phyloP scores from a whole-genome alignment of 2,888 invertebrate genomes.

The Strigamia transsilvanica region DNA sequence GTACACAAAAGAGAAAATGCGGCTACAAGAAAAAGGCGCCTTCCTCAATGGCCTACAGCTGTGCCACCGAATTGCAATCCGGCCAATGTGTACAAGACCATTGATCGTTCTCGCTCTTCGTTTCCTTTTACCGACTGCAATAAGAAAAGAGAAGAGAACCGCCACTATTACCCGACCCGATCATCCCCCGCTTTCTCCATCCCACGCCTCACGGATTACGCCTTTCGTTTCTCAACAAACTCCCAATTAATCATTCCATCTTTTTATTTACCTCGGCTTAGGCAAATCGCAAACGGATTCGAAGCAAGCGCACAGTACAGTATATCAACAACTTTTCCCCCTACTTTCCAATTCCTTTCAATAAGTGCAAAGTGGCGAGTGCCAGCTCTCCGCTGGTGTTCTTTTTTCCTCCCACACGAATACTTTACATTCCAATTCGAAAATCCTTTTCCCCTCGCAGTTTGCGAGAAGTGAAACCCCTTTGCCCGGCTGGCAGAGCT shows the following conservation, averaged over 20 bases:
- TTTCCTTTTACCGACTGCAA: slow-evolving; percentile 46
- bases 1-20: slow-evolving; percentile 7
- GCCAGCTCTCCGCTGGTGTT: slow-evolving; percentile 32
- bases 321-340: slow-evolving; percentile 38
- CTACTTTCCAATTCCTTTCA: slow-evolving; percentile 38
- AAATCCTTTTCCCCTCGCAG: slow-evolving; percentile 46
- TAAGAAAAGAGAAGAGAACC: not conserved
- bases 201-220: not conserved
- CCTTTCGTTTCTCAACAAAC: not conserved
- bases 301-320: too few species aligned
- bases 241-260: not conserved
- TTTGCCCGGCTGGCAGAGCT: not conserved
- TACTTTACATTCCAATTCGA: slow-evolving; percentile 49
- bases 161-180: slow-evolving; percentile 33
- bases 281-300: not conserved
- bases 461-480: slow-evolving; percentile 41
- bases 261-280: too few species aligned
- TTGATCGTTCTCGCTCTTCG: slow-evolving; percentile 34
- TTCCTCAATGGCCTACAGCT: slow-evolving; percentile 47
- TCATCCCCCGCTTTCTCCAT: slow-evolving; percentile 13
- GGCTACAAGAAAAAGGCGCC: slow-evolving; percentile 40
- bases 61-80: slow-evolving; percentile 49
- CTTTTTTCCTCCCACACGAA: slow-evolving; percentile 19
- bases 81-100: slow-evolving; percentile 45
- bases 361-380: slow-evolving; percentile 41